Evolutionary conservation across 1,140 invertebrate genomes (phyloP), one percentile per base, ranked within the genome.

Genomic region (Lethrus apterus): DNA sequence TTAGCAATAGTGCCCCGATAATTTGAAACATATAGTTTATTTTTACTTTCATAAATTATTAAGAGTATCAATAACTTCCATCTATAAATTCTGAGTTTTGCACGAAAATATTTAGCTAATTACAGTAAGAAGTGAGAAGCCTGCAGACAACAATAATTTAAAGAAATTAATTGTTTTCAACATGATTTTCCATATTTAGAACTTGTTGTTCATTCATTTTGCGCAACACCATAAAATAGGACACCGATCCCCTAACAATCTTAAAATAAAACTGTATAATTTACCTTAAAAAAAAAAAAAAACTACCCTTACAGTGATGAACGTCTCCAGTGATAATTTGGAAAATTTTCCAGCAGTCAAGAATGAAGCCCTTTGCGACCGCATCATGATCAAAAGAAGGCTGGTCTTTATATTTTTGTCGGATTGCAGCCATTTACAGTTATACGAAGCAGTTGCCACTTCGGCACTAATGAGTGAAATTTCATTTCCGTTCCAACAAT

Each of bases 301-400:
- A n/a, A n/a, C n/a, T n/a, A n/a, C n/a, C 9, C 43, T 35, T 35
- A 46, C 44, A 14, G 10, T 13, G 5, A 26, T 19, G 38, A 36
- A 46, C 7, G 33, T 36, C 30, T 7, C 33, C n/a, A 46, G 3
- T 7, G 32, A 36, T 29, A 46, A 7, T 36, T 24, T 36, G 2
- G 31, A 35, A 26, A 46, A 46, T 29, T 46, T 46, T 26, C 44
- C 44, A 8, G 34, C 33, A 13, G 44, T 46, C 11, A 46, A 35
- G 19, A 18, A 29, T 2, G 15, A 23, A n/a, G 33, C 20, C 13
- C 24, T 9, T 36, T 46, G 44, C 3, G 44, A 20, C 13, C 44
- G 11, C 15, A 29, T 17, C 18, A 36, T 46, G 17, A 34, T 10
- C 13, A 29, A 8, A 9, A 36, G 2, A 10, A 46, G 5, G 10